Evolutionary conservation across 2,113 vertebrate genomes (phyloP), one percentile per base, ranked within the genome.

Genomic region (Peromyscus polionotus): DNA sequence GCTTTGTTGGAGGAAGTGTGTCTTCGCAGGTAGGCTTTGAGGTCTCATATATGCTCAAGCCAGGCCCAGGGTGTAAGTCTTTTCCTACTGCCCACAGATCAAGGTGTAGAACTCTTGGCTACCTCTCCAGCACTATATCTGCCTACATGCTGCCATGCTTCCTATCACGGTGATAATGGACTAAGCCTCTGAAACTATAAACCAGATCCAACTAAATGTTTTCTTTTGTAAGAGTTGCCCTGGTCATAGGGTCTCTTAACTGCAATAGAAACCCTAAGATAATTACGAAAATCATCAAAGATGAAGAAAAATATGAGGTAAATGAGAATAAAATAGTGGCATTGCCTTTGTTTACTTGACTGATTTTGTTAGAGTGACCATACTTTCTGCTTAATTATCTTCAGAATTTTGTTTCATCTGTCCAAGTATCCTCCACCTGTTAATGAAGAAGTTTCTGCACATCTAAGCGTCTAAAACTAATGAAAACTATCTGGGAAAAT

Each of bases 381-480:
- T 75, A 14, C 67, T 91, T 96, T 93, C 86, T 93, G 72, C 19
- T 86, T 65, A 93, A 93, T 59, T 57, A n/a, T 39, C 76, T 54
- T 94, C 77, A 91, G 14, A 83, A 3, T 75, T 94, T 85, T 91
- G 20, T 94, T 93, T 77, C 42, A 95, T 85, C 81, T 26, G 42
- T 45, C 48, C 54, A 84, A 26, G 3, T 87, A 72, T 59, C 81
- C 59, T 67, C 17, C 42, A 77, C 81, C 93, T 91, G 33, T 95
- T 93, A 97, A 85, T 87, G 86, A 3, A 93, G 26, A n/a, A 80
- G 85, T 88, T 94, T 65, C 28, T 89, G 88, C 7, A 91, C 19
- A 90, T 81, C 22, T 81, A 89, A 45, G 5, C 63, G 73, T 84
- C 76, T 1, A 48, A 95, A 95, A 86, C 57, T 61, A 84, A 67